These are phyloP conservation scores for Epinotia demarniana DNA, from an alignment of 2,888 invertebrate genomes.

Conservation along the genomic window DNA sequence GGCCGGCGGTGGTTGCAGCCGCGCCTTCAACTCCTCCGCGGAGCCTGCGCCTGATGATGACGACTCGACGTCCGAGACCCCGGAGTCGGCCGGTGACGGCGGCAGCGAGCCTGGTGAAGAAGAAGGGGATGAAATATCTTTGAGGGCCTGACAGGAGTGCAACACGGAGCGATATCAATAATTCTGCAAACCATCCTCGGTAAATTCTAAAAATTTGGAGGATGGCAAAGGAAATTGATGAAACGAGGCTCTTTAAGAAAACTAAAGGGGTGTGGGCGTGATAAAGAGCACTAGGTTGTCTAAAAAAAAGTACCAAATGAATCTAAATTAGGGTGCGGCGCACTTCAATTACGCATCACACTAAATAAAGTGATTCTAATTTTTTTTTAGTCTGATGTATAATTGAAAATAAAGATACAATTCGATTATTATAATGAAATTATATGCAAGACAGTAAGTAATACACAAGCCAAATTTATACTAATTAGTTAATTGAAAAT, in stretches of 20 bases:
- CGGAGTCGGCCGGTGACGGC: conserved; percentile 98
- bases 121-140: neutral
- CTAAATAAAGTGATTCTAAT: neutral
- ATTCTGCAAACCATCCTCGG: neutral
- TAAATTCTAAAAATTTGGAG: neutral
- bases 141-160: neutral
- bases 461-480: neutral
- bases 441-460: neutral
- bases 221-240: neutral
- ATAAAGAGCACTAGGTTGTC: neutral
- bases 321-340: too few relatives aligned
- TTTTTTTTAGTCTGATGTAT: too few relatives aligned
- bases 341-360: neutral
- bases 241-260: neutral
- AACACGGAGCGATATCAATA: neutral
- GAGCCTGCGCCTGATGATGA: conserved; percentile 92
- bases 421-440: neutral
- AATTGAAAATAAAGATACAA: neutral
- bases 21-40: conserved; percentile 93
- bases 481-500: neutral
- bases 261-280: neutral
- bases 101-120: conserved; percentile 93
- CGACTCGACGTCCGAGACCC: conserved; percentile 98
- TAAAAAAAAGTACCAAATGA: too few relatives aligned
- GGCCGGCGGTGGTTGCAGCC: conserved; percentile 89